Percentiles rank a stretch among this genome's conserved stretches.
These are phyloP conservation scores for Porites divaricata DNA, from an alignment of 92 coral and sea anemone species.

Conservation along the genomic window DNA sequence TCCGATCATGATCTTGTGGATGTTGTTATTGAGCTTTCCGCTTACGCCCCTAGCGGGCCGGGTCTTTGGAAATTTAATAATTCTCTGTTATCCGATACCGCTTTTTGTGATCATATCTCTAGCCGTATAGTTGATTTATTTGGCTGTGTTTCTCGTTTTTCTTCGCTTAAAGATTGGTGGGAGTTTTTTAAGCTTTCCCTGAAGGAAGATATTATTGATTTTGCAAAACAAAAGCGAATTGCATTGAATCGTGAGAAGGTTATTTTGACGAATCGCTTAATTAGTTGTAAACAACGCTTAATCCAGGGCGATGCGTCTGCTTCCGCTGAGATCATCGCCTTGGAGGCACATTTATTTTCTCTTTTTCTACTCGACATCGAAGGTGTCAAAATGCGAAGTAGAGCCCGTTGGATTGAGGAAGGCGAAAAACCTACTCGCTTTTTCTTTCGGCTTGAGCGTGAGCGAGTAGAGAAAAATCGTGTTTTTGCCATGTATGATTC, in stretches of 20 bases:
- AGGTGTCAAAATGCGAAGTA: neutral
- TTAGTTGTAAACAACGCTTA: neutral
- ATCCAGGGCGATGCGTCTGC: neutral
- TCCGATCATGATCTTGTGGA: constrained; percentile 7
- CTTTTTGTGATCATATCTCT: too few relatives aligned
- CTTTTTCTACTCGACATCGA: too few relatives aligned
- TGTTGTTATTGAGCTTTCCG: neutral
- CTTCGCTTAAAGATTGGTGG: too few relatives aligned
- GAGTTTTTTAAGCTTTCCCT: too few relatives aligned
- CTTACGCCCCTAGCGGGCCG: neutral
- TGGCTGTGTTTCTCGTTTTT: too few relatives aligned
- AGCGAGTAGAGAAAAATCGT: too few relatives aligned
- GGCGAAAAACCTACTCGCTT: constrained; percentile 25
- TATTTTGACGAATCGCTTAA: neutral
- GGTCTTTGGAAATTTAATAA: constrained; percentile 9
- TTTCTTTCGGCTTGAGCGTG: constrained; percentile 20
- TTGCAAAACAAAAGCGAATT: too few relatives aligned
- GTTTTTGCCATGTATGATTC: too few relatives aligned
- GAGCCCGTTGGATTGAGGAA: constrained; percentile 26
- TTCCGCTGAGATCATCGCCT: neutral
- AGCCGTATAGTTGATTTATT: too few relatives aligned
- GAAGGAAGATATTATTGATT: too few relatives aligned
- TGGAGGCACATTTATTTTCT: neutral
- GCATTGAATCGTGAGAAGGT: too few relatives aligned
- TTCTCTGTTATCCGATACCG: neutral